phyloP scores from a whole-genome alignment of 1,140 invertebrate genomes.

The Drosophila lowei region DNA sequence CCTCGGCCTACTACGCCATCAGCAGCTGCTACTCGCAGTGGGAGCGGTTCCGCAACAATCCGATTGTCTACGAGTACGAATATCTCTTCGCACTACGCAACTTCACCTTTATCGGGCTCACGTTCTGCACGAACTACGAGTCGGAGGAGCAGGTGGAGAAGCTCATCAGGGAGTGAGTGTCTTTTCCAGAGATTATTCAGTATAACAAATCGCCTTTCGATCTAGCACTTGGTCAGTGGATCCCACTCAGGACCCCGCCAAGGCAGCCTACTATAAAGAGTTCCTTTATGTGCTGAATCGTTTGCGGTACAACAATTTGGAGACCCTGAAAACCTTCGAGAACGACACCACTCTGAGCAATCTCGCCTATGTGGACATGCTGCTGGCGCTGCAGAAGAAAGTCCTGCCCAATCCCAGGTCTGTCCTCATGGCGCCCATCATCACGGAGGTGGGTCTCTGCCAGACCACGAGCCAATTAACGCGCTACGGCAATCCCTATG shows the following conservation, averaged over 20 bases:
- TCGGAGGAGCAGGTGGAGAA: conserved; percentile 26
- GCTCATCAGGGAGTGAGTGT: conserved; percentile 54
- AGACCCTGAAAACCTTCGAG: conserved; percentile 50
- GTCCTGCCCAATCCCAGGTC: conserved; percentile 6
- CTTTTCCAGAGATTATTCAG: neutral
- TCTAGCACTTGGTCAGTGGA: conserved; percentile 53
- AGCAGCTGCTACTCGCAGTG: conserved; percentile 62
- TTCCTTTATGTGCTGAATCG: conserved; percentile 58
- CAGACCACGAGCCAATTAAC: conserved; percentile 57
- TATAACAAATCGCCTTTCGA: neutral
- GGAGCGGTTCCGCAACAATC: conserved; percentile 70
- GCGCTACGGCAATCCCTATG: conserved; percentile 62
- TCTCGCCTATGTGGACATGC: conserved; percentile 45
- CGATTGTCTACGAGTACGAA: conserved; percentile 74
- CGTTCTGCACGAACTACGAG: conserved; percentile 59
- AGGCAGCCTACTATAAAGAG: conserved; percentile 39
- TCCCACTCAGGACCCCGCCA: neutral
- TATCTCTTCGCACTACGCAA: conserved; percentile 59
- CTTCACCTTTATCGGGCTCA: conserved; percentile 64
- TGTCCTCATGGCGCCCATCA: conserved; percentile 34
- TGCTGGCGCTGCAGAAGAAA: conserved; percentile 33
- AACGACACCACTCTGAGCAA: conserved; percentile 53
- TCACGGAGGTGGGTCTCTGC: conserved; percentile 72
- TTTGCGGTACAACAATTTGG: conserved; percentile 50
- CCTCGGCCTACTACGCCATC: conserved; percentile 60